Conservation (phyloP, 2,797 vertebrate genomes). For the Pelodytes ibericus region DNA sequence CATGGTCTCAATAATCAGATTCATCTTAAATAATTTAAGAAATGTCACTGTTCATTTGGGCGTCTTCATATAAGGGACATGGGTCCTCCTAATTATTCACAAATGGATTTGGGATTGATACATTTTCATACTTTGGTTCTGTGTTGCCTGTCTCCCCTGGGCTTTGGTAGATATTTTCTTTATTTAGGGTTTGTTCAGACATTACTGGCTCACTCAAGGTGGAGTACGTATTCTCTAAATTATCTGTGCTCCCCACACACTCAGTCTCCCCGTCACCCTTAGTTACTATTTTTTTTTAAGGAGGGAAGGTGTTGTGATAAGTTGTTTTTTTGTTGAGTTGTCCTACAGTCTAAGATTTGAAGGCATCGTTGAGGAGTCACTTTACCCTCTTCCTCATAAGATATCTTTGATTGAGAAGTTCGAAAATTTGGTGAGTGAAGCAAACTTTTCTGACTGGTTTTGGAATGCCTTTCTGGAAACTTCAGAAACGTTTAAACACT, state of each 20-base stretch:
- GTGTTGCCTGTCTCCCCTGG: not conserved
- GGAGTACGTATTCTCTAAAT: constrained; percentile 38
- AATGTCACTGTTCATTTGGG: constrained; percentile 37
- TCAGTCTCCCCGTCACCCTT: constrained; percentile 13
- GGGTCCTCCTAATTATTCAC: constrained; percentile 20
- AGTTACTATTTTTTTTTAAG: constrained; percentile 61
- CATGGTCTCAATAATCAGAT: no score
- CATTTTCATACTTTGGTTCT: constrained; percentile 58
- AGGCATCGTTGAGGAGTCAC: constrained; percentile 58
- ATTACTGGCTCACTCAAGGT: constrained; percentile 22
- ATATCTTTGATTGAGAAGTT: constrained; percentile 23
- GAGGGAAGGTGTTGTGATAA: constrained; percentile 66
- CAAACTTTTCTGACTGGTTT: constrained; percentile 77
- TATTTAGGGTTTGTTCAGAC: constrained; percentile 3
- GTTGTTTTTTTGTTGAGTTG: constrained; percentile 65
- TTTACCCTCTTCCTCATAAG: constrained; percentile 60
- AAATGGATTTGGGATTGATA: constrained; percentile 28
- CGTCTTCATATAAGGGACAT: constrained; percentile 48
- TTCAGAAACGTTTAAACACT: constrained; percentile 83
- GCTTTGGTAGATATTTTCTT: constrained; percentile 36
- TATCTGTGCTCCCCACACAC: not conserved
- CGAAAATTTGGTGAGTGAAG: constrained; percentile 29
- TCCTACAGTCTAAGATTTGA: constrained; percentile 59
- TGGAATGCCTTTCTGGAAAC: constrained; percentile 81
- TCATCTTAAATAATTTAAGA: not conserved